Percentiles rank a stretch among this genome's conserved stretches.
Conservation (phyloP, 2,797 vertebrate species). For the Arrhamphus sclerolepis region DNA sequence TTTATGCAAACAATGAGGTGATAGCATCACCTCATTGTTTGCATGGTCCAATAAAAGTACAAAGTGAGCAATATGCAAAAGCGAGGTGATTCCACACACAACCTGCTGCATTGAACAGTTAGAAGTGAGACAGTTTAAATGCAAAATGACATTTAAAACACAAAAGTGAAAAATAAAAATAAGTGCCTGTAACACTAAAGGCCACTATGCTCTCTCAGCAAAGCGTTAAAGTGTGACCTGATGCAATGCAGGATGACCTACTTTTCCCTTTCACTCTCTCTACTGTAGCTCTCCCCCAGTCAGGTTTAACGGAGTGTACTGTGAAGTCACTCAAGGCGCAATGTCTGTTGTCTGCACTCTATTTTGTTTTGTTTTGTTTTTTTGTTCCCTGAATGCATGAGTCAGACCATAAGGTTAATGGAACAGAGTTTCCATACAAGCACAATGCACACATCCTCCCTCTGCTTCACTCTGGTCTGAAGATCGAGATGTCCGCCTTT, state of each 20-base stretch:
- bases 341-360: slow-evolving; percentile 42
- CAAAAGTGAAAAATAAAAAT: slow-evolving; percentile 3
- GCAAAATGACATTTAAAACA: slow-evolving; percentile 21
- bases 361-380: slow-evolving; percentile 27
- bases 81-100: slow-evolving; percentile 39
- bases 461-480: slow-evolving; percentile 20
- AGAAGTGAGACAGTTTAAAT: neutral
- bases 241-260: slow-evolving; percentile 78
- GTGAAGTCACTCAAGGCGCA: slow-evolving; percentile 74
- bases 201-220: slow-evolving; percentile 57
- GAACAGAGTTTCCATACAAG: slow-evolving; percentile 31
- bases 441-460: slow-evolving; percentile 24
- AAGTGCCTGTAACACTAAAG: slow-evolving; percentile 45
- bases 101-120: slow-evolving; percentile 15
- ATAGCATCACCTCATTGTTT: slow-evolving; percentile 28
- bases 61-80: slow-evolving; percentile 29
- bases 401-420: slow-evolving; percentile 53
- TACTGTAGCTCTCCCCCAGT: slow-evolving; percentile 65
- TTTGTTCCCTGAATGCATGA: slow-evolving; percentile 53
- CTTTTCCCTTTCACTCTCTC: slow-evolving; percentile 69
- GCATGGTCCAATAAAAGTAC: slow-evolving; percentile 32
- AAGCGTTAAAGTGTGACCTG: slow-evolving; percentile 71
- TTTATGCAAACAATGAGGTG: slow-evolving; percentile 40
- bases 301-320: slow-evolving; percentile 76
- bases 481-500: slow-evolving; percentile 50